Evolutionary conservation across 2,113 vertebrate species (phyloP).

Genomic region (Gallinago jamesoni): DNA sequence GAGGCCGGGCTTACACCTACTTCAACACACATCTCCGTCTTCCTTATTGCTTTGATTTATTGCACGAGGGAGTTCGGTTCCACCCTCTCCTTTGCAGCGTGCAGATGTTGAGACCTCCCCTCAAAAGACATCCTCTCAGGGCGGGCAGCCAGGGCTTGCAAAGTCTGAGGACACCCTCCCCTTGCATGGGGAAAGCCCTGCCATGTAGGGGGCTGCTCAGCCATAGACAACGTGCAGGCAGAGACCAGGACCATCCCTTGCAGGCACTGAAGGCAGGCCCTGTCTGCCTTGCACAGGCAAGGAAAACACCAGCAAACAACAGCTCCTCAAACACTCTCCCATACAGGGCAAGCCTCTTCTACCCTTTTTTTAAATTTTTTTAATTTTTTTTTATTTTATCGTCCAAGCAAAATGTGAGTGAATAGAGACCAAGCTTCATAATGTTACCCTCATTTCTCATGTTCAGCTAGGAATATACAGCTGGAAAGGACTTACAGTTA

Average conservation of each 20-base stretch:
- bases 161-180: not conserved
- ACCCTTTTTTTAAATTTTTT: not conserved
- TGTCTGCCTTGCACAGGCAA: not conserved
- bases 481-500: not conserved
- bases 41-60: not conserved
- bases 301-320: not conserved
- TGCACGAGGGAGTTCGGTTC: not conserved
- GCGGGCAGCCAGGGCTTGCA: not conserved
- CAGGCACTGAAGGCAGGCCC: not conserved
- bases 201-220: not conserved
- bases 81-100: not conserved
- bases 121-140: not conserved
- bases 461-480: not conserved
- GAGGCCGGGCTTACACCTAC: not conserved
- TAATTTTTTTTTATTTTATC: no score
- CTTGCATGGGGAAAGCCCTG: not conserved
- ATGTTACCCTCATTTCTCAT: rapidly evolving
- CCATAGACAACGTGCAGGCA: rapidly evolving
- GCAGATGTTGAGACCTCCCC: not conserved
- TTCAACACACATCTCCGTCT: not conserved
- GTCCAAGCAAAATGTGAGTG: not conserved
- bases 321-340: not conserved
- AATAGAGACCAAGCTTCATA: not conserved
- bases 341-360: rapidly evolving
- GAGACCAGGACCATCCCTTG: no score